Evolutionary conservation across 2,888 invertebrate genomes (phyloP), one percentile per base, ranked within the genome.

Genomic region (Eristalis pertinax): DNA sequence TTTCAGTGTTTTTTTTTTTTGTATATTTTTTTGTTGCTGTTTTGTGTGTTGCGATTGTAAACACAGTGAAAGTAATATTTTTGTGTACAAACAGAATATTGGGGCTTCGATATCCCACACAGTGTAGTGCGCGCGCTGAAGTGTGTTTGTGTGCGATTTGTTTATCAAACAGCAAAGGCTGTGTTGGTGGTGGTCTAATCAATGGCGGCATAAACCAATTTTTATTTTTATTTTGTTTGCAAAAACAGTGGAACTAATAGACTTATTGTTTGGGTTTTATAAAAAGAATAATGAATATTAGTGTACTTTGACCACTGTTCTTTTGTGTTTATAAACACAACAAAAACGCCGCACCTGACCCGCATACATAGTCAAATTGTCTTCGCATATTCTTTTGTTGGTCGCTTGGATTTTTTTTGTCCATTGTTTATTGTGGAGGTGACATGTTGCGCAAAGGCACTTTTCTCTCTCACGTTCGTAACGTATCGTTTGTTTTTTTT

Each of bases 61-160:
- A 87, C 87, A 87, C 72, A 81, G 87, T 87, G 87, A 80, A 87
- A 87, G 87, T 87, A 87, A 87, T 87, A 87, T 87, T 85, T 87
- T 87, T 87, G 87, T 87, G 73, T 87, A 87, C 87, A 87, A 87
- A 87, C 87, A 87, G 75, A 84, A 76, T 65, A 80, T 65, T 4
- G 60, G 75, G 84, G 84, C 68, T 79, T 84, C 74, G 75, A 56
- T 15, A 64, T 64, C 84, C 87, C 80, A 84, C 84, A 38, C 11
- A 80, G 75, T 79, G 64, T 32, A 67, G 76, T 84, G 87, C 87
- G 87, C 87, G 84, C 76, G 87, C 84, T 80, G 80, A 74, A 75
- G 10, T 81, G 80, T 77, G 56, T 68, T 70, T 82, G 74, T 84
- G 58, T 80, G 68, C 43, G 79, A 58, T 85, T 83, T 78, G 84